Evolutionary conservation across 2,113 vertebrate genomes (phyloP).

Genomic region (Thermophis baileyi): DNA sequence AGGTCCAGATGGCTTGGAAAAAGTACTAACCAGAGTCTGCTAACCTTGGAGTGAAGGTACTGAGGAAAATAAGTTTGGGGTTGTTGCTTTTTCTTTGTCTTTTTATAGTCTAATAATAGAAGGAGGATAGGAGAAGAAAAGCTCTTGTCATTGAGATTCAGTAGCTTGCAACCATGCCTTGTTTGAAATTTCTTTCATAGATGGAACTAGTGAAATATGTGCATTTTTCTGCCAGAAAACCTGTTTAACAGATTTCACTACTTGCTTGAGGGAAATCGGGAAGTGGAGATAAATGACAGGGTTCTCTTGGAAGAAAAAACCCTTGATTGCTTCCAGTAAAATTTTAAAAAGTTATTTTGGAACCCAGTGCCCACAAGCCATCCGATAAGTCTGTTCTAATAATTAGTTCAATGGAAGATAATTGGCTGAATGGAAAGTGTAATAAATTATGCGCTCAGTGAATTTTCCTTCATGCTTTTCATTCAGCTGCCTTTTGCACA

Average conservation of each 20-base stretch:
- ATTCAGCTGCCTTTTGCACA: conserved; percentile 2
- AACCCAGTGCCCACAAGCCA: neutral
- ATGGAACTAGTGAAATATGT: neutral
- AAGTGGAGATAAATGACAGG: neutral
- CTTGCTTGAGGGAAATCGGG: neutral
- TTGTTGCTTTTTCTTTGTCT: neutral
- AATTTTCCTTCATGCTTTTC: neutral
- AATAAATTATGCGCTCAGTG: neutral
- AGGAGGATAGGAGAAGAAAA: neutral
- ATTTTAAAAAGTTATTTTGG: neutral
- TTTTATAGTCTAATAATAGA: neutral
- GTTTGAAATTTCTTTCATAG: neutral
- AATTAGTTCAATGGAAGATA: neutral
- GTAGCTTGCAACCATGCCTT: neutral
- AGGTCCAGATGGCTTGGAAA: neutral
- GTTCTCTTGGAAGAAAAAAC: neutral
- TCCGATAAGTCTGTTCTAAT: conserved; percentile 1
- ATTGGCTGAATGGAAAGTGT: conserved; percentile 8
- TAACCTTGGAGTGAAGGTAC: neutral
- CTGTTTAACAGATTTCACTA: neutral
- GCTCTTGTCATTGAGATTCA: neutral
- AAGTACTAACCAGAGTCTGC: neutral
- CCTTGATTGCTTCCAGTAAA: neutral
- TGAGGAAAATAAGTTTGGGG: neutral
- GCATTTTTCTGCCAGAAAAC: neutral